Percentiles rank a stretch among this genome's conserved stretches.
Evolutionary conservation across 2,797 vertebrate species (phyloP).

Genomic region (Chromis chromis): DNA sequence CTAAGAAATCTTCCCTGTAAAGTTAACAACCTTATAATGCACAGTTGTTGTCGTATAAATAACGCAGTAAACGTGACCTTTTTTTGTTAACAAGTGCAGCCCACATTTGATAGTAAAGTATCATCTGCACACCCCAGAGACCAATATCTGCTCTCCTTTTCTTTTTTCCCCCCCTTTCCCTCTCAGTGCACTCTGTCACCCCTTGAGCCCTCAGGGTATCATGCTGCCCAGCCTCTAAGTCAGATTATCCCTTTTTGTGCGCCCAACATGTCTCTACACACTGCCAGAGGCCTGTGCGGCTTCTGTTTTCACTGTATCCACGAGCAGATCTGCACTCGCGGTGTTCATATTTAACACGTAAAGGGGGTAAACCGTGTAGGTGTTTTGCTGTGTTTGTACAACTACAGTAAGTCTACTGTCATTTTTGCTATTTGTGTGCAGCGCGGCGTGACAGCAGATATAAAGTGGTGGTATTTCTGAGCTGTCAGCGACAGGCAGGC

Average conservation of each 20-base stretch:
- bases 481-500: slow-evolving; percentile 74
- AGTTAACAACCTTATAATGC: slow-evolving; percentile 55
- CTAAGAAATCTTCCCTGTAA: slow-evolving; percentile 17
- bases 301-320: slow-evolving; percentile 53
- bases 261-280: slow-evolving; percentile 65
- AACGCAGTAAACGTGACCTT: slow-evolving; percentile 45
- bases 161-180: slow-evolving; percentile 19
- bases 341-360: slow-evolving; percentile 5
- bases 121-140: slow-evolving; percentile 54
- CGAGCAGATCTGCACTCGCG: slow-evolving; percentile 23
- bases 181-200: slow-evolving; percentile 73
- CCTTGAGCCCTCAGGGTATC: slow-evolving; percentile 71
- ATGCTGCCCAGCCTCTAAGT: slow-evolving; percentile 66
- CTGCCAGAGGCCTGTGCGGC: slow-evolving; percentile 44
- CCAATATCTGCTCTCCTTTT: slow-evolving; percentile 51
- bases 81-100: slow-evolving; percentile 43
- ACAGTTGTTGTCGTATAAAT: slow-evolving; percentile 49
- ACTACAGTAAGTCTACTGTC: slow-evolving; percentile 37
- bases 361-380: background rate
- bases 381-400: slow-evolving; percentile 42
- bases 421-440: slow-evolving; percentile 56
- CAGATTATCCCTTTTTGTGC: slow-evolving; percentile 73
- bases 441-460: slow-evolving; percentile 52
- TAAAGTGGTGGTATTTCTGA: slow-evolving; percentile 71
- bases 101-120: slow-evolving; percentile 51